Base-by-base conservation (phyloP, 92 coral and sea anemone genomes). In the Meandrina meandrites region DNA sequence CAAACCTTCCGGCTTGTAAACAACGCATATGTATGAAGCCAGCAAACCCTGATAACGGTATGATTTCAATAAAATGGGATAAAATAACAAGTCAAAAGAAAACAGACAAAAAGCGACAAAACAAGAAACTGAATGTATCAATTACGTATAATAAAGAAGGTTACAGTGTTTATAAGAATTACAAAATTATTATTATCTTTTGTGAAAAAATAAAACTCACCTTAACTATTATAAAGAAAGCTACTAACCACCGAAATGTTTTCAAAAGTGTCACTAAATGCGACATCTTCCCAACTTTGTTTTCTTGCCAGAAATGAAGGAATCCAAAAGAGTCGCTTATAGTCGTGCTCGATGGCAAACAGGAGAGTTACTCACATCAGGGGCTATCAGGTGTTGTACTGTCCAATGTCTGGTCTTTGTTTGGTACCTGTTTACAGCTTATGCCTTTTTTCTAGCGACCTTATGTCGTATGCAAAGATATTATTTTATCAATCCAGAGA, bases 261-360 rank as follows among this genome's bases (percentile, higher is more conserved):
- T 71, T 71, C 47, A 4, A 14, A 6, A 14, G 21, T 69, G 75
- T 69, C 75, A 40, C 75, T 30, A 69, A 69, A 69, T 32, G 37
- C 75, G 75, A 69, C 75, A 69, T 71, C 76, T 71, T 71, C 76
- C 75, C 75, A 4, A 35, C 21, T 71, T 71, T 31, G 76, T 34
- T 71, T 40, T 18, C 42, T 34, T 11, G 22, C 48, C 34, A 71
- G 22, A 34, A 71, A 71, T 71, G 2, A 11, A 71, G 16, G n/a
- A 71, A 71, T 34, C 40, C 9, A 71, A 71, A 71, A 34, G 47
- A 71, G 34, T 71, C 76, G 31, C 76, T 2, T 71, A 71, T 71
- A 71, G 76, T 71, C 8, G 31, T 31, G 17, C 45, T 18, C 8
- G 22, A 28, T 14, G 12, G 42, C 4, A 40, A 32, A 16, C 5